These are phyloP conservation scores for Isurus oxyrinchus DNA, from an alignment of 2,113 vertebrate genomes.

Conservation along the genomic window DNA sequence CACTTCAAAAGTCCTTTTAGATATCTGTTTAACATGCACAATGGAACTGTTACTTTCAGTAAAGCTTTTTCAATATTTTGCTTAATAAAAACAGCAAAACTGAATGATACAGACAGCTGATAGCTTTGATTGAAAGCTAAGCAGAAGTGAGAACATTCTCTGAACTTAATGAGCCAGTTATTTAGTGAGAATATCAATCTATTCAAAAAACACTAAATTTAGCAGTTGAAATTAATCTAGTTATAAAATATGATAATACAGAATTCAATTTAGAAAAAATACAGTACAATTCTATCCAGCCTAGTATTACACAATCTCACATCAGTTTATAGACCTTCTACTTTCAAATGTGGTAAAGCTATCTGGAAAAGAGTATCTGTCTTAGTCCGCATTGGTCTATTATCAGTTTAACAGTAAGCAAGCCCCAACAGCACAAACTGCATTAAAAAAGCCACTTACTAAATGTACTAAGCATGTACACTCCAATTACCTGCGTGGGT, in stretches of 20 bases:
- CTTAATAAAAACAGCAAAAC: neutral
- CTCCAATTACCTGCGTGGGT: neutral
- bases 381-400: slow-evolving; percentile 36
- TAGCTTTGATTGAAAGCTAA: neutral
- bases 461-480: neutral
- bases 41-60: neutral
- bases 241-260: neutral
- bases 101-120: neutral
- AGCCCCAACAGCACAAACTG: slow-evolving; percentile 3
- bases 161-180: neutral
- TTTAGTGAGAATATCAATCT: neutral
- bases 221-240: neutral
- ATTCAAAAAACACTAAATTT: neutral
- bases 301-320: neutral
- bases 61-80: neutral
- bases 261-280: neutral
- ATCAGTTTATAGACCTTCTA: neutral
- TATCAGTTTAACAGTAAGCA: neutral
- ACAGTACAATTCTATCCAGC: neutral
- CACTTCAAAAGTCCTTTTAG: neutral
- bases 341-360: slow-evolving; percentile 39
- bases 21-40: neutral
- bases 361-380: slow-evolving; percentile 17
- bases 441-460: neutral
- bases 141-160: neutral